Percentiles rank a stretch among this genome's conserved stretches.
Conservation (phyloP, 2,113 vertebrate species). For the Strix aluco region DNA sequence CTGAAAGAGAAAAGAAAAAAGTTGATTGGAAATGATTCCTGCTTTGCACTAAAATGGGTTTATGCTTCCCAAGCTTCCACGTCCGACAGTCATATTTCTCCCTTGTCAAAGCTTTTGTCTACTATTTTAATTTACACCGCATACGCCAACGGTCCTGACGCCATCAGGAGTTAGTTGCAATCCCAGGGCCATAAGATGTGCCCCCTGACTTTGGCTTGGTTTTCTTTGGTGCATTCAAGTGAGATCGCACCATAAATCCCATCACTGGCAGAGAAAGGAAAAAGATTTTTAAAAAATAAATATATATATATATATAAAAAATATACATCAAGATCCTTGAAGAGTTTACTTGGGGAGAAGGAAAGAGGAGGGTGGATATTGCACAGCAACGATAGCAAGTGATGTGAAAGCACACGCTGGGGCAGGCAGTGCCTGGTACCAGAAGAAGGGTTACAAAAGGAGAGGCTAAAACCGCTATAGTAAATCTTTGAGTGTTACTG, state of each 20-base stretch:
- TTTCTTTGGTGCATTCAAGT: background rate
- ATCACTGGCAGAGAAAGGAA: accelerated
- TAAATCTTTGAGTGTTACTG: background rate
- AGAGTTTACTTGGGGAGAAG: background rate
- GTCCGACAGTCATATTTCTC: accelerated
- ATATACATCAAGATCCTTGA: background rate
- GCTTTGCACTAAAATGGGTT: background rate
- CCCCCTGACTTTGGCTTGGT: background rate
- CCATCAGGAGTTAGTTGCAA: accelerated
- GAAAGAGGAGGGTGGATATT: background rate
- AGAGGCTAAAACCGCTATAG: background rate
- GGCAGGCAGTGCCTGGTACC: background rate
- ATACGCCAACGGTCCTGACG: accelerated
- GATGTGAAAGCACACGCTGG: background rate
- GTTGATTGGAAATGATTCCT: background rate
- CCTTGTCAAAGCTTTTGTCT: background rate
- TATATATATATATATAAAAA: background rate
- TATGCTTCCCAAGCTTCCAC: background rate
- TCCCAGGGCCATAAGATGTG: background rate
- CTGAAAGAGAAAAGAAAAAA: conserved; percentile 64
- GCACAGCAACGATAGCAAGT: accelerated
- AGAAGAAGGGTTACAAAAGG: background rate
- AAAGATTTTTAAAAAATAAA: background rate
- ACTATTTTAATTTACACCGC: accelerated
- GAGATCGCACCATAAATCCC: background rate